Base-by-base conservation (phyloP, 2,113 vertebrate species). In the Gnathonemus echidnorhynchus region DNA sequence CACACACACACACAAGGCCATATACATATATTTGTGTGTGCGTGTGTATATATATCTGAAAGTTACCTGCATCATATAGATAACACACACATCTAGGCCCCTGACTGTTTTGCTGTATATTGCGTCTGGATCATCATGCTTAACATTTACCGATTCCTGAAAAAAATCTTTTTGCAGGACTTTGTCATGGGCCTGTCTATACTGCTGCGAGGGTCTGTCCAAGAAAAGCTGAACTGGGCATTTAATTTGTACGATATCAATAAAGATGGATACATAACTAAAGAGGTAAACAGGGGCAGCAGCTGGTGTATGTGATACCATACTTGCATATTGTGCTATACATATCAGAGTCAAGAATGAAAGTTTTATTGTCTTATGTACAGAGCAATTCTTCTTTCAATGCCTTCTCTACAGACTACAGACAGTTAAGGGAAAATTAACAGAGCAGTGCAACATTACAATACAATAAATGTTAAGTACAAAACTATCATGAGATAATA, bases 191-290 rank as follows among this genome's bases (percentile, higher is more conserved):
- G 98, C 89, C 97, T 99, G 91, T 99, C 98, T 39, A 97, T 98
- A 95, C 97, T 99, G 91, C 97, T 99, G 19, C 96, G 98, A 90
- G 98, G 98, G 80, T 97, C 97, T 35, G 95, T 99, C 88, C 97
- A 99, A 93, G 98, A 99, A 93, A 99, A 99, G 95, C 97, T 99
- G 90, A 99, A 98, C 95, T 99, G 98, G 98, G 98, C 98, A 87
- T 99, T 99, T 95, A 99, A 99, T 95, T 96, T 99, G 91, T 99
- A 99, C 90, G 98, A 99, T 92, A 99, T 99, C 94, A 99, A 99
- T 91, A 99, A 99, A 94, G 98, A 99, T n/a, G 98, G 98, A 89
- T 99, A 98, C 90, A 98, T 99, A 93, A 99, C 98, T 91, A 99
- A 99, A 96, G 98, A 99, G 96, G 98, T 99, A 96, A 96, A 42